A percentile compares a stretch with the other conserved stretches of the same genome.
Conservation (phyloP, 2,888 invertebrate genomes). For the Pilophorus perplexus region DNA sequence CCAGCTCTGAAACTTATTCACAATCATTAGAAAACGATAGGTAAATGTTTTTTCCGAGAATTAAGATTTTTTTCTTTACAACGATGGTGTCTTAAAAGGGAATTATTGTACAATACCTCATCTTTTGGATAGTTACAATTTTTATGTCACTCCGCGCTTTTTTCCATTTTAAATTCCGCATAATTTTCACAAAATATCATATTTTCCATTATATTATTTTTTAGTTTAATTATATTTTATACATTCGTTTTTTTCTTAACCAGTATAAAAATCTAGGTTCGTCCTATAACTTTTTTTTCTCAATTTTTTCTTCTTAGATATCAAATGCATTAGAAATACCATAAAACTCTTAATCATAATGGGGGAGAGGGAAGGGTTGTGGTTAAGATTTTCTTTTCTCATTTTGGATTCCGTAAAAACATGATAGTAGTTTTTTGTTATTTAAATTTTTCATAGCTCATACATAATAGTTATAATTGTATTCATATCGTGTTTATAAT, state of each 20-base stretch:
- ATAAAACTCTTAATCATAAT: constrained; percentile 38
- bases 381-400: constrained; percentile 39
- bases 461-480: constrained; percentile 40
- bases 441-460: constrained; percentile 43
- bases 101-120: constrained; percentile 35
- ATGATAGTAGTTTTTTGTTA: constrained; percentile 38
- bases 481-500: constrained; percentile 36
- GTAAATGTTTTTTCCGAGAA: too few relatives aligned
- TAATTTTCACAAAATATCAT: constrained; percentile 38
- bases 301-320: constrained; percentile 41
- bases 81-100: constrained; percentile 34
- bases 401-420: constrained; percentile 43
- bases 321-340: constrained; percentile 47
- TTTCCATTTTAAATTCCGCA: constrained; percentile 17
- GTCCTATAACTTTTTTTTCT: constrained; percentile 34
- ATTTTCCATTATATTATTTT: constrained; percentile 23
- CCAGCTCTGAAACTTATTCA: too few relatives aligned
- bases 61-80: constrained; percentile 11
- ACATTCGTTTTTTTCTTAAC: constrained; percentile 38
- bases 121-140: constrained; percentile 19
- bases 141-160: constrained; percentile 11
- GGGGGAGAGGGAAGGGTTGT: constrained; percentile 33
- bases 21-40: too few relatives aligned
- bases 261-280: constrained; percentile 46
- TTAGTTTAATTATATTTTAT: constrained; percentile 36